Percentiles rank a stretch among this genome's conserved stretches.
Conservation (phyloP, 2,113 vertebrate species). For the Reinhardtius hippoglossoides region DNA sequence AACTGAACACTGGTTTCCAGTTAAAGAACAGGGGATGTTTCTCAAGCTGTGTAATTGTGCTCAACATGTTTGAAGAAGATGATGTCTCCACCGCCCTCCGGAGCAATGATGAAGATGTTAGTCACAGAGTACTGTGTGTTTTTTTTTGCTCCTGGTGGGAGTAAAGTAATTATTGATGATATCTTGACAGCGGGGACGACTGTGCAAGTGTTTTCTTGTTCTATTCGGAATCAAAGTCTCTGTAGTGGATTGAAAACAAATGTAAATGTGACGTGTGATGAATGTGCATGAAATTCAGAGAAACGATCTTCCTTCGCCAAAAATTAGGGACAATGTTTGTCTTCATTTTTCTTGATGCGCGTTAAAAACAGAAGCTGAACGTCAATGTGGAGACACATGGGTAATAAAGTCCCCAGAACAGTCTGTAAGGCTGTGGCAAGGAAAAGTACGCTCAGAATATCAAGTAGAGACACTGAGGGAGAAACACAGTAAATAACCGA, state of each 20-base stretch:
- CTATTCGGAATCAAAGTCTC: not conserved
- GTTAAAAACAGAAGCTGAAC: not conserved
- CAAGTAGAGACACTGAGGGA: slow-evolving; percentile 30
- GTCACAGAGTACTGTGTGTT: no score
- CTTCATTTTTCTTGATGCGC: not conserved
- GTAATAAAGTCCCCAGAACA: slow-evolving; percentile 17
- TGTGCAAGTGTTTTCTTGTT: not conserved
- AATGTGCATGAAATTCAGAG: not conserved
- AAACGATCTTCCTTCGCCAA: not conserved
- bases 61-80: no score
- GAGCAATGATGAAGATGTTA: no score
- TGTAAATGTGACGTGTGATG: not conserved
- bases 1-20: no score
- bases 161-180: slow-evolving; percentile 20
- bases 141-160: not conserved
- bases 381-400: not conserved
- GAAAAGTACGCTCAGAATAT: slow-evolving; percentile 21
- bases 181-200: slow-evolving; percentile 31
- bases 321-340: not conserved
- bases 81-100: no score
- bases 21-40: no score
- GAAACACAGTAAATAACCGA: slow-evolving; percentile 14
- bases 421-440: slow-evolving; percentile 11
- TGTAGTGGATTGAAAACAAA: not conserved
- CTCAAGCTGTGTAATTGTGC: no score